Evolutionary conservation across 2,888 invertebrate genomes (phyloP), one percentile per base, ranked within the genome.

Genomic region (Chaetogeoica ovagalla): DNA sequence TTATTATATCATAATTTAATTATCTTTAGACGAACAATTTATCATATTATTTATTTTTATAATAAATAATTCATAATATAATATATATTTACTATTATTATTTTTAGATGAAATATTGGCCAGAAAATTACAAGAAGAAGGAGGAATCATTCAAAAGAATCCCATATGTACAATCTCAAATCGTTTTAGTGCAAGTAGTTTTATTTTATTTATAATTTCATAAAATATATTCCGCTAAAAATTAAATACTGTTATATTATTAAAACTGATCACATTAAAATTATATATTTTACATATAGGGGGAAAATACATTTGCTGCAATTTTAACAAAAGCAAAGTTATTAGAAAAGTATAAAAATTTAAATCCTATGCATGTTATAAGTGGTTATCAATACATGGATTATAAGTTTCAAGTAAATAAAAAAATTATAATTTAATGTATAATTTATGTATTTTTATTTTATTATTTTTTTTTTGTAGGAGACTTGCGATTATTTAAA

Each of bases 61-160:
- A 21, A 59, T 59, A 5, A 8, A 21, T 21, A n/a, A 21, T 59
- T n/a, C n/a, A 21, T 21, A 9, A 59, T 59, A 8, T 2, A 21
- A 59, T 59, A 8, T 69, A 65, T 74, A 55, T 30, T 65, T 74
- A 37, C 30, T n/a, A 37, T 63, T 63, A 15, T 73, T 55, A 19
- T 23, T 11, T 11, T 19, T 79, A 79, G 79, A 79, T 79, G 71
- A 71, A 79, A 63, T 55, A 17, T 71, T 71, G 63, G 71, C 79
- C 13, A 71, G 39, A 71, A 63, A 43, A 57, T 23, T 79, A 15
- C 79, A 79, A 55, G 71, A 71, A 57, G 57, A 71, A 23, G 8
- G 39, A 23, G 8, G 39, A 57, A 48, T 11, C 15, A 15, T 48
- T 15, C 13, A 48, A 48, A 23, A 70, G 37, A 70, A 62, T 21